Conservation (phyloP, 1,140 invertebrate species). For the Ceratosolen fusciceps region DNA sequence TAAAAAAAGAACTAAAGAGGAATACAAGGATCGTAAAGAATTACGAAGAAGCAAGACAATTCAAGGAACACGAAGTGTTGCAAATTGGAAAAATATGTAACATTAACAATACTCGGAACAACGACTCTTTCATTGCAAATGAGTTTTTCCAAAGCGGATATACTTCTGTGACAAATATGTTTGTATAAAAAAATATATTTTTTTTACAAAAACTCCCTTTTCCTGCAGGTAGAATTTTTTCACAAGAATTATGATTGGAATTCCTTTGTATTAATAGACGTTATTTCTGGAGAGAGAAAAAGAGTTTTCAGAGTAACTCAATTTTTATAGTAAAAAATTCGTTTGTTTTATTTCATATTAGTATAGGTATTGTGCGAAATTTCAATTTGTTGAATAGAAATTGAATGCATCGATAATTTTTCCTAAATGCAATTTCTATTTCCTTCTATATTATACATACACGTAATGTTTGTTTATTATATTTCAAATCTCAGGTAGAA, state of each 20-base stretch:
- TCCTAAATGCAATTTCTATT: too few species aligned
- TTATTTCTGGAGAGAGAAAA: neutral
- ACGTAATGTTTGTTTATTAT: too few species aligned
- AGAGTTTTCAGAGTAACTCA: neutral
- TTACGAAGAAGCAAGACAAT: neutral
- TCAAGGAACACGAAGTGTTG: constrained; percentile 3
- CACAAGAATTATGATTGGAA: neutral
- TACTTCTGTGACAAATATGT: neutral
- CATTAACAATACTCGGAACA: neutral
- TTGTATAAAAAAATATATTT: neutral
- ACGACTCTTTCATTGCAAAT: neutral
- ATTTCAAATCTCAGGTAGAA: too few species aligned
- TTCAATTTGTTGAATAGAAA: too few species aligned
- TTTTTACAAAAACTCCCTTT: neutral
- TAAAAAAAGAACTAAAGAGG: neutral
- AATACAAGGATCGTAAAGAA: neutral
- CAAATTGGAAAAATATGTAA: constrained; percentile 22
- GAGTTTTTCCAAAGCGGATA: constrained; percentile 4
- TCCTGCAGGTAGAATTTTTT: neutral
- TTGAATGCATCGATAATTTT: too few species aligned
- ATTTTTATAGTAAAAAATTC: too few species aligned
- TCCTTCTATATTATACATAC: too few species aligned
- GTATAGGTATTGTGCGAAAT: too few species aligned
- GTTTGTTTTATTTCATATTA: too few species aligned
- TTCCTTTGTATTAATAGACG: neutral